Evolutionary conservation across 2,797 vertebrate species (phyloP).

Genomic region (Chlorospingus semifuscus): DNA sequence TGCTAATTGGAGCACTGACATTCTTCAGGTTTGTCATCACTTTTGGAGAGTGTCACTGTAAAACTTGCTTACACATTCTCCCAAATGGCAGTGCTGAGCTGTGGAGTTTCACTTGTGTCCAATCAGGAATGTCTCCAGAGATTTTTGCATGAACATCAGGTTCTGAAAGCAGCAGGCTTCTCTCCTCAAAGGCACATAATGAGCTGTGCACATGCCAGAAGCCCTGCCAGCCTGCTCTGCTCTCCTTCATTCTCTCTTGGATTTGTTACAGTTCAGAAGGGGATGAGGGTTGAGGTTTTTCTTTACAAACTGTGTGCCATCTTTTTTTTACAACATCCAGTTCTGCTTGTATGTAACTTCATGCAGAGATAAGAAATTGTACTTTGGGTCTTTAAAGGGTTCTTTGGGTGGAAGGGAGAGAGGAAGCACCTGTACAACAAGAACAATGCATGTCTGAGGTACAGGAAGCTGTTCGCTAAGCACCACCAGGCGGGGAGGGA

Average conservation of each 20-base stretch:
- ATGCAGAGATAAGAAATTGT: not conserved
- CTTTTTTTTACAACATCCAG: not conserved
- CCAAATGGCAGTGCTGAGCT: not conserved
- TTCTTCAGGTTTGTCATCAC: not conserved
- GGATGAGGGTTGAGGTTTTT: not conserved
- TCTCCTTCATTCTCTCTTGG: not conserved
- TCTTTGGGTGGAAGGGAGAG: slow-evolving; percentile 53
- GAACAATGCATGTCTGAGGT: slow-evolving; percentile 83
- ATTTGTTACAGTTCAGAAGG: not conserved
- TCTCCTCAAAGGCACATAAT: not conserved
- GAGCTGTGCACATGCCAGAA: not conserved
- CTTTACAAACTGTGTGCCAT: not conserved
- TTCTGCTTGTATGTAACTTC: not conserved
- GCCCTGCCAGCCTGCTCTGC: not conserved
- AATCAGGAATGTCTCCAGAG: not conserved
- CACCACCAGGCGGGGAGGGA: slow-evolving; percentile 29
- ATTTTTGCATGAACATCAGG: not conserved
- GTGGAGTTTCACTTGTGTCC: not conserved
- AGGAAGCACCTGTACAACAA: slow-evolving; percentile 88
- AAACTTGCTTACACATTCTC: not conserved
- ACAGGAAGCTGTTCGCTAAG: slow-evolving; percentile 81
- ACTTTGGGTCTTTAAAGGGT: slow-evolving; percentile 19
- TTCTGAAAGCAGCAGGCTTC: not conserved
- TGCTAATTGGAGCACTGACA: not conserved
- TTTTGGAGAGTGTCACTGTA: not conserved